Conservation (phyloP, 2,888 invertebrate species). For the Macaria liturata region DNA sequence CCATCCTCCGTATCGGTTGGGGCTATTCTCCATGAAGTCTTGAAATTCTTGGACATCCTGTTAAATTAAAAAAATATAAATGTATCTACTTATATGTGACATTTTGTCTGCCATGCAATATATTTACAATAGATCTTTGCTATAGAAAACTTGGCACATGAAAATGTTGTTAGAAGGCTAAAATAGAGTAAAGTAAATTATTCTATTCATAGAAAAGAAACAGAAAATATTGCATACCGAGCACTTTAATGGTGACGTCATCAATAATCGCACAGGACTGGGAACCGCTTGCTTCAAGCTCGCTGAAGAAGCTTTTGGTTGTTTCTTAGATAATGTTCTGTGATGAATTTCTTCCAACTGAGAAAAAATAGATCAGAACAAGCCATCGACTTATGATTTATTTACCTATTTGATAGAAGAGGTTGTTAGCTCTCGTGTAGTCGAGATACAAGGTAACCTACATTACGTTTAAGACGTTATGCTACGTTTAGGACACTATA, state of each 20-base stretch:
- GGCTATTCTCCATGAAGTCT: slow-evolving; percentile 74
- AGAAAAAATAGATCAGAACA: slow-evolving; percentile 15
- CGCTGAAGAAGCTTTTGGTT: slow-evolving; percentile 39
- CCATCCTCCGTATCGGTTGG: slow-evolving; percentile 83
- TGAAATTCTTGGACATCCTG: slow-evolving; percentile 82
- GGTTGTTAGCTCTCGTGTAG: no score
- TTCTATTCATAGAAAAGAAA: not conserved
- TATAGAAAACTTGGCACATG: no score
- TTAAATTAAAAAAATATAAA: not conserved
- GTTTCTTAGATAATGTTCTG: slow-evolving; percentile 31
- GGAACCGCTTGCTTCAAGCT: slow-evolving; percentile 60
- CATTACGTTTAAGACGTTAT: no score
- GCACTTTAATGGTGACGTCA: slow-evolving; percentile 66
- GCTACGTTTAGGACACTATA: no score
- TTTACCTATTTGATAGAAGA: slow-evolving; percentile 2
- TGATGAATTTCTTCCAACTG: slow-evolving; percentile 42
- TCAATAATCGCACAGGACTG: slow-evolving; percentile 65
- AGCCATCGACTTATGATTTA: no score
- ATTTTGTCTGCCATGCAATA: not conserved
- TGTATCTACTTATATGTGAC: no score
- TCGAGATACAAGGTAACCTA: no score
- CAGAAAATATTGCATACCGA: slow-evolving; percentile 45
- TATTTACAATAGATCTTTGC: not conserved
- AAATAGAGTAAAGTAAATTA: not conserved
- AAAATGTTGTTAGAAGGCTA: no score